Percentiles rank a stretch among this genome's conserved stretches.
phyloP scores from a whole-genome alignment of 2,888 invertebrate species.

The Drosophila nr. medialis region DNA sequence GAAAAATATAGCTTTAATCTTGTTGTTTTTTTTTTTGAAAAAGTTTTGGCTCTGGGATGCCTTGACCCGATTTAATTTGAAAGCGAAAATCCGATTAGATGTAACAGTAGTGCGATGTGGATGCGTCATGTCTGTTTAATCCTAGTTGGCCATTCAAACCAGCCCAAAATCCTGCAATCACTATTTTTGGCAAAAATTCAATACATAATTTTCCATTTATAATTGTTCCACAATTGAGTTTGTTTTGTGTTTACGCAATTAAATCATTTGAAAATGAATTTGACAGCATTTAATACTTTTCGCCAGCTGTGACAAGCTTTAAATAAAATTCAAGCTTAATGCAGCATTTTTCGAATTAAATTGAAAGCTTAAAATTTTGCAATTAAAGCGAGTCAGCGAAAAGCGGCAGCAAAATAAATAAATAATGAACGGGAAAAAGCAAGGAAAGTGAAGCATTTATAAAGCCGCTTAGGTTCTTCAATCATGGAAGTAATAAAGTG shows the following conservation, averaged over 20 bases:
- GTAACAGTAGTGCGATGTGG: neutral
- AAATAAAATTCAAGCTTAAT: slow-evolving; percentile 10
- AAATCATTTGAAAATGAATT: neutral
- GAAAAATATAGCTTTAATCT: too few species aligned
- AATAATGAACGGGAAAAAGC: slow-evolving; percentile 52
- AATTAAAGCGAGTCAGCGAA: slow-evolving; percentile 42
- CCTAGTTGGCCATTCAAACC: neutral
- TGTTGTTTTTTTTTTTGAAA: too few species aligned
- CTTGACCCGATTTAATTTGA: too few species aligned
- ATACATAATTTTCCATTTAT: neutral
- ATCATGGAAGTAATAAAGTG: slow-evolving; percentile 31
- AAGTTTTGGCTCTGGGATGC: too few species aligned
- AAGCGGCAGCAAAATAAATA: slow-evolving; percentile 60
- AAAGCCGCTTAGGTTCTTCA: slow-evolving; percentile 66
- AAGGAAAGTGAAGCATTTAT: slow-evolving; percentile 56
- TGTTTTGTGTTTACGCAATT: neutral
- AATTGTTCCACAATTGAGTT: neutral
- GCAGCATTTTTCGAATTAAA: slow-evolving; percentile 50
- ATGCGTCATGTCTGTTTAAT: neutral
- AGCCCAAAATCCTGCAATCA: neutral
- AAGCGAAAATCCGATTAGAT: neutral
- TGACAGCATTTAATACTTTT: neutral
- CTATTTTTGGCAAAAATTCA: neutral
- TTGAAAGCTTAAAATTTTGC: slow-evolving; percentile 50
- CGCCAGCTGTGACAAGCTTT: neutral